Conservation (phyloP, 2,113 vertebrate genomes). For the Rattus rattus region DNA sequence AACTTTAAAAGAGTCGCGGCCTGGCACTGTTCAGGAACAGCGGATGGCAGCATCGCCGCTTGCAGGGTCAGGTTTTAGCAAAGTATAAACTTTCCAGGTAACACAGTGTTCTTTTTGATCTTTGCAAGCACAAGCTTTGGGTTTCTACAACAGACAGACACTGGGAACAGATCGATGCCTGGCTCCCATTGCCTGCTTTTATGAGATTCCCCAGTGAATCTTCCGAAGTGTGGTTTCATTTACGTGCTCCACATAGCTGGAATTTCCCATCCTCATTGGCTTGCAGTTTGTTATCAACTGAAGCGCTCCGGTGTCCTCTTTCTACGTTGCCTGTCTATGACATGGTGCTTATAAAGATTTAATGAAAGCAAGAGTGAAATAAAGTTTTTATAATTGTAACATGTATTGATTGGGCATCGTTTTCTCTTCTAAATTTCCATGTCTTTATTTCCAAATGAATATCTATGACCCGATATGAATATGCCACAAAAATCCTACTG, state of each 20-base stretch:
- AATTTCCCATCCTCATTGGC: constrained; percentile 58
- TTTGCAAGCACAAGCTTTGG: constrained; percentile 85
- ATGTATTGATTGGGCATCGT: constrained; percentile 70
- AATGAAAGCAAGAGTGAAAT: constrained; percentile 86
- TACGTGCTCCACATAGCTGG: constrained; percentile 62
- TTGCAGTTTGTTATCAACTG: constrained; percentile 72
- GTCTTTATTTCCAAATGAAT: constrained; percentile 46
- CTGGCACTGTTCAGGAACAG: constrained; percentile 75
- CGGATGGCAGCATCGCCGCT: constrained; percentile 69
- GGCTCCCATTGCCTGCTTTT: constrained; percentile 76
- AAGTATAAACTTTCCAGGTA: constrained; percentile 79
- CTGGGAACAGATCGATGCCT: constrained; percentile 83
- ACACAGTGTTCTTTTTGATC: constrained; percentile 84
- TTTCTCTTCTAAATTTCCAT: constrained; percentile 65
- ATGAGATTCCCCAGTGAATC: constrained; percentile 45
- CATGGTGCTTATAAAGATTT: constrained; percentile 86
- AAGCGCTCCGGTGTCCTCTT: constrained; percentile 77
- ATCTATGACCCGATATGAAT: background rate
- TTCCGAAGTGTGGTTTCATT: constrained; percentile 76
- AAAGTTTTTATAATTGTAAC: constrained; percentile 86
- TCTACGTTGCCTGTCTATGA: constrained; percentile 80
- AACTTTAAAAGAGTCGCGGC: constrained; percentile 65
- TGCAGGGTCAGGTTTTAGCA: constrained; percentile 79
- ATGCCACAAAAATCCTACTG: background rate
- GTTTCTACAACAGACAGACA: constrained; percentile 77